These are phyloP conservation scores for Heliconius ethilla DNA, from an alignment of 2,888 invertebrate genomes.

Conservation along the genomic window DNA sequence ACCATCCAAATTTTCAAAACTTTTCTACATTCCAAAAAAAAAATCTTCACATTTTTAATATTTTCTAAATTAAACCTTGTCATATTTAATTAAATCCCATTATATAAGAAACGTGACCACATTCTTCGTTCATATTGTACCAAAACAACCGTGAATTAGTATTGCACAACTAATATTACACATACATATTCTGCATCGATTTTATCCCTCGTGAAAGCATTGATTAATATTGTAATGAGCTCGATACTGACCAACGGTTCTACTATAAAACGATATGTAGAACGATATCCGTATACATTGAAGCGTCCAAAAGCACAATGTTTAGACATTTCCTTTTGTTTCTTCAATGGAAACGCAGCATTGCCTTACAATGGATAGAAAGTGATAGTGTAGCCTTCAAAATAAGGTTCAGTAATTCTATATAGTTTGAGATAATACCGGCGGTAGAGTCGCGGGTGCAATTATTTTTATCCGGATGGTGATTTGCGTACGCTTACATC, in stretches of 20 bases:
- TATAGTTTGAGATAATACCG: slow-evolving; percentile 69
- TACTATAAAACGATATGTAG: slow-evolving; percentile 42
- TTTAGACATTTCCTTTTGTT: background rate
- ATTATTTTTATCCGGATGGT: slow-evolving; percentile 67
- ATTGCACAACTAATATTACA: slow-evolving; percentile 63
- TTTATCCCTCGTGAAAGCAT: slow-evolving; percentile 65
- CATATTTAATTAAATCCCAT: slow-evolving; percentile 12
- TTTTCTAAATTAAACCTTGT: background rate
- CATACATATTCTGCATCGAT: slow-evolving; percentile 56
- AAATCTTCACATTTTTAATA: background rate
- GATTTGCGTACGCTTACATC: slow-evolving; percentile 51
- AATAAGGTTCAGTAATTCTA: slow-evolving; percentile 67
- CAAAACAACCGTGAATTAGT: slow-evolving; percentile 57
- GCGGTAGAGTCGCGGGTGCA: slow-evolving; percentile 61
- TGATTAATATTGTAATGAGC: slow-evolving; percentile 79
- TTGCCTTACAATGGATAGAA: background rate
- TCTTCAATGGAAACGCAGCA: slow-evolving; percentile 15
- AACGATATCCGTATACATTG: slow-evolving; percentile 18
- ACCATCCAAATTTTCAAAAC: too few species aligned
- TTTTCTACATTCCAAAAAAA: too few species aligned
- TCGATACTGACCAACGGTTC: slow-evolving; percentile 55
- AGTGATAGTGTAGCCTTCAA: slow-evolving; percentile 33
- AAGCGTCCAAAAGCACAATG: background rate
- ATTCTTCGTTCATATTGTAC: slow-evolving; percentile 46
- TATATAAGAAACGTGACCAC: slow-evolving; percentile 39